These are phyloP conservation scores for Podarcis lilfordi DNA, from an alignment of 2,797 vertebrate genomes.

Conservation along the genomic window DNA sequence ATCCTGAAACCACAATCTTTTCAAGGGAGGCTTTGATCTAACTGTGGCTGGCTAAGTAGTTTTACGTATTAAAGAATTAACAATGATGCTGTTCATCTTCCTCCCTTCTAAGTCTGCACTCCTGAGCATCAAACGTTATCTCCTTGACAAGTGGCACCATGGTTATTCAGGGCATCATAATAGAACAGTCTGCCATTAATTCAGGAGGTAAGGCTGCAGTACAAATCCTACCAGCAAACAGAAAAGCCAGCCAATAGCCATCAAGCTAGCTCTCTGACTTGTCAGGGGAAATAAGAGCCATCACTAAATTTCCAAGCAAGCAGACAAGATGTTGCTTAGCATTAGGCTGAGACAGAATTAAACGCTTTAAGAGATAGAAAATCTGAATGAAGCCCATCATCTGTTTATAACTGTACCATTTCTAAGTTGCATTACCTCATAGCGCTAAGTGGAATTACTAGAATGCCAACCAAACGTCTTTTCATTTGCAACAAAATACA, in stretches of 20 bases:
- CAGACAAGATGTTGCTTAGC: neutral
- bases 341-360: neutral
- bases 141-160: slow-evolving; percentile 48
- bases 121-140: slow-evolving; percentile 51
- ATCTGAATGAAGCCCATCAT: neutral
- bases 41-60: slow-evolving; percentile 52
- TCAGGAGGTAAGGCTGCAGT: slow-evolving; percentile 17
- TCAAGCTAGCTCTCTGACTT: neutral
- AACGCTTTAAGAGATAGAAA: neutral
- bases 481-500: neutral
- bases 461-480: neutral
- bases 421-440: neutral
- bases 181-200: slow-evolving; percentile 39
- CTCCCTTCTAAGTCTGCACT: slow-evolving; percentile 25
- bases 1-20: slow-evolving; percentile 44
- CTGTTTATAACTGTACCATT: neutral
- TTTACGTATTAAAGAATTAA: slow-evolving; percentile 65
- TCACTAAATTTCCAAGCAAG: neutral
- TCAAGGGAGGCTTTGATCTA: slow-evolving; percentile 70
- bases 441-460: neutral
- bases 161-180: slow-evolving; percentile 58
- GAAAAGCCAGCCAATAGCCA: slow-evolving; percentile 9
- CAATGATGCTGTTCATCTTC: slow-evolving; percentile 45
- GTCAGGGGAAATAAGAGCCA: slow-evolving; percentile 22
- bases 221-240: slow-evolving; percentile 18